A percentile compares a stretch with the other conserved stretches of the same genome.
Evolutionary conservation across 92 coral and sea anemone species (phyloP).

Genomic region (Epizoanthus scotinus): DNA sequence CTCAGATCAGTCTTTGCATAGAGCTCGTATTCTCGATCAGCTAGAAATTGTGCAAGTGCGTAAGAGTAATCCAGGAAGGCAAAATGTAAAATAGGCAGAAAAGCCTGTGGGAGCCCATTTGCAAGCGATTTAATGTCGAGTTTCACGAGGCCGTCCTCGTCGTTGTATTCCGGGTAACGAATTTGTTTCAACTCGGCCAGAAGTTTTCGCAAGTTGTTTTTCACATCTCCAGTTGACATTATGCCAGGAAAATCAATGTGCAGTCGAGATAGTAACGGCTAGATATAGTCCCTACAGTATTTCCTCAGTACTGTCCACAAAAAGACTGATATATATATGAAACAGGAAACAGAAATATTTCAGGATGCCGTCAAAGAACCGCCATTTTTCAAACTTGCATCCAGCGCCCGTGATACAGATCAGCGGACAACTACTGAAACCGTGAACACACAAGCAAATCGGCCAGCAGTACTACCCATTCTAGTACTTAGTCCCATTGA

Average conservation of each 20-base stretch:
- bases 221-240: constrained; percentile 97
- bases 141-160: constrained; percentile 21
- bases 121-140: constrained; percentile 78
- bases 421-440: too few relatives aligned
- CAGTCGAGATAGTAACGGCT: too few relatives aligned
- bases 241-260: not conserved
- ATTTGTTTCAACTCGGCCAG: constrained; percentile 85
- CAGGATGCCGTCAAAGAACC: too few relatives aligned
- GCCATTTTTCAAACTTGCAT: too few relatives aligned
- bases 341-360: too few relatives aligned
- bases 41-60: constrained; percentile 78
- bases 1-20: constrained; percentile 89
- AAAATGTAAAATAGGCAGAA: constrained; percentile 87
- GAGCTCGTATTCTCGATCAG: constrained; percentile 86
- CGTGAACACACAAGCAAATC: too few relatives aligned
- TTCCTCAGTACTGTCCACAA: too few relatives aligned
- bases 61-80: constrained; percentile 85
- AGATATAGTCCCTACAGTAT: too few relatives aligned
- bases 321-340: too few relatives aligned
- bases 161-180: constrained; percentile 59
- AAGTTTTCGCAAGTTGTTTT: constrained; percentile 94
- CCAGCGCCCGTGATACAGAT: too few relatives aligned
- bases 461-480: too few relatives aligned
- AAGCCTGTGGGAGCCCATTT: constrained; percentile 73
- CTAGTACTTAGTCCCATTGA: not conserved